A percentile compares a stretch with the other conserved stretches of the same genome.
Evolutionary conservation across 2,888 invertebrate species (phyloP).

Genomic region (Morpho helenor): DNA sequence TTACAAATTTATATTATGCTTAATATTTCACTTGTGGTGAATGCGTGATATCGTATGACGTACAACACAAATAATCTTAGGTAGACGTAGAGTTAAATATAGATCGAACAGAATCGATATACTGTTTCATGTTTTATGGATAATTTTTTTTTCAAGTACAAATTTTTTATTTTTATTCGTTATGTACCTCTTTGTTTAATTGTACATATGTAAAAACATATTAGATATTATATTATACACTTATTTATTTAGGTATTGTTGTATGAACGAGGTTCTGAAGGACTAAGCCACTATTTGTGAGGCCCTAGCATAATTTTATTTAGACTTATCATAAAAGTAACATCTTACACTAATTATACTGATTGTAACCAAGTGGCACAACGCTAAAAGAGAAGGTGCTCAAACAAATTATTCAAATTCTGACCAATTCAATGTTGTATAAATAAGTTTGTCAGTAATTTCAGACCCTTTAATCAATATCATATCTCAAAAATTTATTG

Average conservation of each 20-base stretch:
- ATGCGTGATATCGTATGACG: constrained; percentile 51
- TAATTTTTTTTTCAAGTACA: constrained; percentile 68
- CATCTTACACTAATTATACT: constrained; percentile 25
- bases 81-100: constrained; percentile 62
- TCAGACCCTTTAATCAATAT: constrained; percentile 8
- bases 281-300: constrained; percentile 51
- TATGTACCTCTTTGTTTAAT: constrained; percentile 66
- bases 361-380: constrained; percentile 26
- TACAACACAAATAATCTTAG: constrained; percentile 66
- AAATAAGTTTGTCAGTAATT: constrained; percentile 19
- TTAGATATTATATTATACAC: constrained; percentile 70
- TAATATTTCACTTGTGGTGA: constrained; percentile 30
- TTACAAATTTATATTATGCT: too few relatives aligned
- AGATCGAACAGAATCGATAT: constrained; percentile 54
- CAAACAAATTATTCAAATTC: constrained; percentile 24
- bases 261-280: constrained; percentile 60
- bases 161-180: constrained; percentile 65
- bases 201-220: constrained; percentile 77
- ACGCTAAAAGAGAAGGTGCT: constrained; percentile 26
- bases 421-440: constrained; percentile 26
- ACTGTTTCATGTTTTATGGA: constrained; percentile 51
- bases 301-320: constrained; percentile 43
- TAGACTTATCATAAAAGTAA: constrained; percentile 18
- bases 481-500: constrained; percentile 11
- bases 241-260: constrained; percentile 72